Evolutionary conservation across 2,797 vertebrate genomes (phyloP).

Genomic region (Gadopsis bispinosus): DNA sequence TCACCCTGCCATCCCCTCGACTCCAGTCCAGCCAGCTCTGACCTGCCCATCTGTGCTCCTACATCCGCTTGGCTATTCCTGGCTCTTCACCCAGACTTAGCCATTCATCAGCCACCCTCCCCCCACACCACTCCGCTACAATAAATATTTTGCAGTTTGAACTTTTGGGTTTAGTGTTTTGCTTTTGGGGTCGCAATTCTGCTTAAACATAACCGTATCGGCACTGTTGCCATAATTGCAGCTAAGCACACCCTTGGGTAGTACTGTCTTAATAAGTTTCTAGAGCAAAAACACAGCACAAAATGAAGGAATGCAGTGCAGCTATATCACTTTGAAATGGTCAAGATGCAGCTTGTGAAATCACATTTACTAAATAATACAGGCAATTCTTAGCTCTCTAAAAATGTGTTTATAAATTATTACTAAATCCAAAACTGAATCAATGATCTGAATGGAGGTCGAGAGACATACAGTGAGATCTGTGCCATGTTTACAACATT

Average conservation of each 20-base stretch:
- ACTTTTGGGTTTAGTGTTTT: no score
- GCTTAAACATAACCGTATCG: not conserved
- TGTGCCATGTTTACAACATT: not conserved
- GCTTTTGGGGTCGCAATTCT: no score
- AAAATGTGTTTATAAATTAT: not conserved
- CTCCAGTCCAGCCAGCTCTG: no score
- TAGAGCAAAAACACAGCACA: not conserved
- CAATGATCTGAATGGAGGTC: not conserved
- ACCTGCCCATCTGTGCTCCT: no score
- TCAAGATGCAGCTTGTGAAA: not conserved
- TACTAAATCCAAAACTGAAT: not conserved
- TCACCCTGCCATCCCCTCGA: no score
- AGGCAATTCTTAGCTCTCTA: not conserved
- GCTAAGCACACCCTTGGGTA: not conserved
- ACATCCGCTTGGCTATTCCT: no score
- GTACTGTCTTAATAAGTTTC: not conserved
- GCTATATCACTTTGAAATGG: not conserved
- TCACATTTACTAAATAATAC: not conserved
- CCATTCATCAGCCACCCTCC: no score
- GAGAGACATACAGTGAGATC: not conserved
- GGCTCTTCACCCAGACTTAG: no score
- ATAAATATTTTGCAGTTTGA: no score
- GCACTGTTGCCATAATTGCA: not conserved
- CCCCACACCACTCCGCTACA: no score
- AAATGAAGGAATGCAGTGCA: not conserved